Percentiles rank a stretch among this genome's conserved stretches.
phyloP scores from a whole-genome alignment of 2,888 invertebrate genomes.

The Spisula solida region DNA sequence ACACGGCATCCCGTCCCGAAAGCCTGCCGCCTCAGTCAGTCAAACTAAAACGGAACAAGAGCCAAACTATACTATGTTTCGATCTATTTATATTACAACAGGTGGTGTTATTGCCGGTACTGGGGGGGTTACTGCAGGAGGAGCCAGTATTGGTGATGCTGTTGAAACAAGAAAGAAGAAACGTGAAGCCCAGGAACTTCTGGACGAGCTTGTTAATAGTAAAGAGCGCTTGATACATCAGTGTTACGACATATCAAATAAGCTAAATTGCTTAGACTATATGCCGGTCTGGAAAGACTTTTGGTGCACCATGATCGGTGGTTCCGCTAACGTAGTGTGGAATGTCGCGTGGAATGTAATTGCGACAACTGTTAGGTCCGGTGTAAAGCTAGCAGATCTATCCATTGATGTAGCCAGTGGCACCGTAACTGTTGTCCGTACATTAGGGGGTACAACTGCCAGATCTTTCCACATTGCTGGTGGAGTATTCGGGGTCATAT shows the following conservation, averaged over 20 bases:
- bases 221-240: not conserved
- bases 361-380: not conserved
- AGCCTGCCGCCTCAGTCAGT: too few species aligned
- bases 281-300: slow-evolving; percentile 17
- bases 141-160: slow-evolving; percentile 35
- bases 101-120: slow-evolving; percentile 39
- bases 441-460: not conserved
- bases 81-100: not conserved
- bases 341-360: not conserved
- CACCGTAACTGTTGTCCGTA: not conserved
- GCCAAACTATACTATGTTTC: not conserved
- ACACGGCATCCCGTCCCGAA: too few species aligned
- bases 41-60: too few species aligned
- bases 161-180: slow-evolving; percentile 17
- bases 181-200: not conserved
- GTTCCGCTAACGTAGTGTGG: slow-evolving; percentile 18
- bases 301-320: not conserved
- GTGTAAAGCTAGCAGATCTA: not conserved
- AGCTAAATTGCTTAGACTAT: not conserved
- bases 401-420: not conserved
- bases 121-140: slow-evolving; percentile 27
- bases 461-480: slow-evolving; percentile 55
- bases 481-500: slow-evolving; percentile 28
- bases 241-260: slow-evolving; percentile 14
- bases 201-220: not conserved